A percentile compares a stretch with the other conserved stretches of the same genome.
phyloP scores from a whole-genome alignment of 2,113 vertebrate species.

The Grus americana region DNA sequence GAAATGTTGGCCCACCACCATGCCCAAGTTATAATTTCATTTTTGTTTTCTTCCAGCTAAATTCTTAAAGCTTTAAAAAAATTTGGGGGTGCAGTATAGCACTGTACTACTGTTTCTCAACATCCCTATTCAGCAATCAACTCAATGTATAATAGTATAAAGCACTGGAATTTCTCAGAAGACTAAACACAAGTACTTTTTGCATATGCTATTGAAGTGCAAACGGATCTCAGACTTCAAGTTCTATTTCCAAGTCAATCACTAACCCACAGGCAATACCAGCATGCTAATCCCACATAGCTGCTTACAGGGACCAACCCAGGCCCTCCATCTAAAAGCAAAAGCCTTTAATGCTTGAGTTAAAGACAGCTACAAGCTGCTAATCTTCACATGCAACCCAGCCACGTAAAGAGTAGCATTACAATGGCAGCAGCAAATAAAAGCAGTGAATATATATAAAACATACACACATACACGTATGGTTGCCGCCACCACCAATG shows the following conservation, averaged over 20 bases:
- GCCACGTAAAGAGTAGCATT: background rate
- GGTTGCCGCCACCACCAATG: background rate
- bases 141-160: background rate
- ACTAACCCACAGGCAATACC: background rate
- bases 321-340: background rate
- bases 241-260: background rate
- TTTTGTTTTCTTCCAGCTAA: background rate
- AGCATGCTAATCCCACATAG: background rate
- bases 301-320: background rate
- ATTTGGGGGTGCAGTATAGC: background rate
- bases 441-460: background rate
- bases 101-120: background rate
- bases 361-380: background rate
- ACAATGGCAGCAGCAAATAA: background rate
- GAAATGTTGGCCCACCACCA: background rate
- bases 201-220: background rate
- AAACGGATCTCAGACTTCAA: background rate
- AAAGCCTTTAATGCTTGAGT: constrained; percentile 3
- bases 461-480: rapidly evolving
- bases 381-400: background rate
- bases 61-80: background rate
- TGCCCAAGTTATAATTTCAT: background rate
- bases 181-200: background rate
- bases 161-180: background rate
- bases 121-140: background rate